These are phyloP conservation scores for Noctua comes DNA, from an alignment of 2,888 invertebrate genomes.

Conservation along the genomic window DNA sequence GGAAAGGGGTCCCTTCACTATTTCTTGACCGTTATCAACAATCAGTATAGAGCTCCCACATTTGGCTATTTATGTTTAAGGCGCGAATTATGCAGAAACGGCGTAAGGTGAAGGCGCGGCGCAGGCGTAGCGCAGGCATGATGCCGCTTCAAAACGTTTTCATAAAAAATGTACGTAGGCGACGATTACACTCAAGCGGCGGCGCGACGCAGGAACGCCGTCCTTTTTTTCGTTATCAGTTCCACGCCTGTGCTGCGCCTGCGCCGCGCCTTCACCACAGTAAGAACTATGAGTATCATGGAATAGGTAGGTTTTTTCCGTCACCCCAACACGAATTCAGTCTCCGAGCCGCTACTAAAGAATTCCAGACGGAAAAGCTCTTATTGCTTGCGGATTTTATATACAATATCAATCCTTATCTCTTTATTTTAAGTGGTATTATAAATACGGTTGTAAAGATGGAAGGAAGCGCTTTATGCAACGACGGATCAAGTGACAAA, in stretches of 20 bases:
- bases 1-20: neutral
- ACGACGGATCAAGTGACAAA: neutral
- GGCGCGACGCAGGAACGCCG: too few relatives aligned
- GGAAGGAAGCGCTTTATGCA: neutral
- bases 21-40: neutral
- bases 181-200: too few relatives aligned
- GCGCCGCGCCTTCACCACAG: too few relatives aligned
- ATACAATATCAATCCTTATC: neutral
- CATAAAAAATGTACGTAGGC: too few relatives aligned
- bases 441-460: slow-evolving; percentile 20
- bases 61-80: neutral
- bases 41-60: neutral
- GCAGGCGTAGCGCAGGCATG: too few relatives aligned
- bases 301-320: neutral
- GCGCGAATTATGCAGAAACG: too few relatives aligned
- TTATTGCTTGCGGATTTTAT: neutral
- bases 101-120: too few relatives aligned
- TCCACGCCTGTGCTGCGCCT: too few relatives aligned
- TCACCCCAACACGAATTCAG: neutral
- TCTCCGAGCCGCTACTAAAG: too few relatives aligned
- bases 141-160: too few relatives aligned
- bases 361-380: neutral
- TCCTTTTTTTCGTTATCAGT: too few relatives aligned
- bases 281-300: neutral
- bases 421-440: slow-evolving; percentile 18